Conservation (phyloP, 2,113 vertebrate species). For the Eulemur macaco region DNA sequence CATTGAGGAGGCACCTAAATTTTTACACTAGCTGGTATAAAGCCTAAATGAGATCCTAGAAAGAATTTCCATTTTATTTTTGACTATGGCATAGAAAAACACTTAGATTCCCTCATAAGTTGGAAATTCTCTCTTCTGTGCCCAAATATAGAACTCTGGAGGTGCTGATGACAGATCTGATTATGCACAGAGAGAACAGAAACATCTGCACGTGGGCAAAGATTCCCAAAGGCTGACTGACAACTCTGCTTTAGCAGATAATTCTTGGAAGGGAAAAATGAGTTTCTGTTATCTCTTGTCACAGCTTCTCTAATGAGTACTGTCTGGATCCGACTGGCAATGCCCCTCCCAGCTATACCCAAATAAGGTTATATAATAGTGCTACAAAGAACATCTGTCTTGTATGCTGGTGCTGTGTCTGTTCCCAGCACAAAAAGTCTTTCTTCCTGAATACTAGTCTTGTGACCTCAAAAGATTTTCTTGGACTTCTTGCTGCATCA, state of each 20-base stretch:
- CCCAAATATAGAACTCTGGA: neutral
- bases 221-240: neutral
- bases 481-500: neutral
- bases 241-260: neutral
- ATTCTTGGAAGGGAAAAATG: neutral
- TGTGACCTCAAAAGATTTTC: neutral
- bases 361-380: neutral
- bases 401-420: neutral
- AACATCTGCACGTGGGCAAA: neutral
- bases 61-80: constrained; percentile 46
- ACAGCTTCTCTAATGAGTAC: constrained; percentile 19
- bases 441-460: neutral
- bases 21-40: neutral
- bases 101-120: neutral
- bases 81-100: neutral
- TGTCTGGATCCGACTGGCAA: neutral
- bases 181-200: neutral
- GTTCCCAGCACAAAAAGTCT: neutral
- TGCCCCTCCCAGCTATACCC: neutral
- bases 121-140: neutral
- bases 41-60: neutral
- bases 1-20: neutral
- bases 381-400: neutral
- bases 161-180: constrained; percentile 28
- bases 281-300: constrained; percentile 24